phyloP scores from a whole-genome alignment of 2,113 vertebrate genomes.

The Machaerirhynchus nigripectus region DNA sequence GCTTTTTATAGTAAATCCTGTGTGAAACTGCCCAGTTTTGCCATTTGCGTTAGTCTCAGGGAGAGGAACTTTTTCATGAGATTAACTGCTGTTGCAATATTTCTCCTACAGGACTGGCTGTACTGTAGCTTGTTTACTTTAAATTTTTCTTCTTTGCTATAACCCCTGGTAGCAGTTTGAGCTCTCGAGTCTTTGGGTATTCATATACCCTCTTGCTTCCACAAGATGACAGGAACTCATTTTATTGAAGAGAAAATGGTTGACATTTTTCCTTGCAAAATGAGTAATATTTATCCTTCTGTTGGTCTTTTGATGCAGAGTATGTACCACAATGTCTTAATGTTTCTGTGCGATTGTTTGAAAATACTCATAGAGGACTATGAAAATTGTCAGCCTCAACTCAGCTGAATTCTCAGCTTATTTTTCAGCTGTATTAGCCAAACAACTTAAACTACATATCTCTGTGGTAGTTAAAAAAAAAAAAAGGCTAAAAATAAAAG shows the following conservation, averaged over 20 bases:
- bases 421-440: conserved; percentile 19
- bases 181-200: neutral
- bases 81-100: neutral
- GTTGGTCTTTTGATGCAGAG: neutral
- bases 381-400: conserved; percentile 45
- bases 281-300: conserved; percentile 15
- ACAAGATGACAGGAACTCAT: neutral
- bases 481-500: neutral
- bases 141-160: neutral
- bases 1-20: neutral
- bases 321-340: neutral
- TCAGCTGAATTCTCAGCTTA: conserved; percentile 26
- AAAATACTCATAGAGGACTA: conserved; percentile 1
- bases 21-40: neutral
- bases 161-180: neutral
- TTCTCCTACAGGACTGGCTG: neutral
- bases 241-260: conserved; percentile 1
- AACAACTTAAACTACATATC: neutral
- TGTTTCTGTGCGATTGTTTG: neutral
- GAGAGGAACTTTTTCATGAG: neutral
- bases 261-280: conserved; percentile 38
- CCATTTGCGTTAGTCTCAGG: neutral
- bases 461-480: neutral
- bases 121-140: neutral
- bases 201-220: neutral